These are phyloP conservation scores for Trissonchulus latispiculum DNA, from an alignment of 2,888 invertebrate species.

Conservation along the genomic window DNA sequence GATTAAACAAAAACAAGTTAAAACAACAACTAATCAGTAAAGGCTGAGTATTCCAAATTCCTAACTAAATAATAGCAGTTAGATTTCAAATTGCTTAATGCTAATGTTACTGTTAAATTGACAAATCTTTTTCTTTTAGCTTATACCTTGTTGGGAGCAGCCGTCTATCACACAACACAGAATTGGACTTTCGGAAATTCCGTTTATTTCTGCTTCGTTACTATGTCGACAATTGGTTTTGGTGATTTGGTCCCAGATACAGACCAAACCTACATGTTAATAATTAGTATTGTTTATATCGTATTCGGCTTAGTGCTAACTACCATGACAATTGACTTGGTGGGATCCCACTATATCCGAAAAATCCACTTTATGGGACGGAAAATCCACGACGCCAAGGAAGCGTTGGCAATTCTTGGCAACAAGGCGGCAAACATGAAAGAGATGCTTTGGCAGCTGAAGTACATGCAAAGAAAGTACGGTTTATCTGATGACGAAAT, in stretches of 20 bases:
- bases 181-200: constrained; percentile 37
- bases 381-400: constrained; percentile 6
- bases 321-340: constrained; percentile 29
- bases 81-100: no score
- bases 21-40: no score
- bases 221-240: constrained; percentile 34
- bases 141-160: constrained; percentile 1
- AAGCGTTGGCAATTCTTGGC: constrained; percentile 8
- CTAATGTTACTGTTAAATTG: no score
- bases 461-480: constrained; percentile 5
- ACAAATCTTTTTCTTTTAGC: neutral
- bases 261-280: constrained; percentile 27
- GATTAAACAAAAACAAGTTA: no score
- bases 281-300: constrained; percentile 34
- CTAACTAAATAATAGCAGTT: no score
- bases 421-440: constrained; percentile 8
- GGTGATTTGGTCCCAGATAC: constrained; percentile 37
- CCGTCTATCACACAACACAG: neutral
- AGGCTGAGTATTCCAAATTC: no score
- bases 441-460: constrained; percentile 1
- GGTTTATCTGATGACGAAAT: constrained; percentile 7
- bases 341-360: constrained; percentile 15
- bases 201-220: constrained; percentile 40
- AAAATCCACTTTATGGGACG: constrained; percentile 17
- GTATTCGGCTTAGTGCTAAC: constrained; percentile 37